Conservation (phyloP, 1,140 invertebrate species). For the Tetragonula clypearis region DNA sequence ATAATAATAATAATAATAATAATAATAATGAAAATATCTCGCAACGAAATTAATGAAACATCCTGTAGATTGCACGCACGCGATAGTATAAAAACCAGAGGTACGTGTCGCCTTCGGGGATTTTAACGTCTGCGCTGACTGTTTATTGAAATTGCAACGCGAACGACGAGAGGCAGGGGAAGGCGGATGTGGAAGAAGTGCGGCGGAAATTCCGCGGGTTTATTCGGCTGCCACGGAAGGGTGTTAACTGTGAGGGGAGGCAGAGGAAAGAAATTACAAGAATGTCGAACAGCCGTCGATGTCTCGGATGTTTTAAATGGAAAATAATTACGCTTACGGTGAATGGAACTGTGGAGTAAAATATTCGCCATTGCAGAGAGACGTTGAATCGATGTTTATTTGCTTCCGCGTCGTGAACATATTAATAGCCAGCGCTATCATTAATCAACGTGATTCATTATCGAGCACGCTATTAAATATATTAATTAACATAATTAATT, state of each 20-base stretch:
- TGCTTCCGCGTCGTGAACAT: too few species aligned
- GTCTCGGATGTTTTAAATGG: background rate
- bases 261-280: background rate
- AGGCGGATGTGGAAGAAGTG: constrained; percentile 3
- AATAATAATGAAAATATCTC: background rate
- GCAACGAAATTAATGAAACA: background rate
- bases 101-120: constrained; percentile 12
- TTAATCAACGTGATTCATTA: constrained; percentile 28
- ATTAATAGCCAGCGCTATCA: background rate
- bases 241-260: background rate
- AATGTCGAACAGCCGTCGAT: background rate
- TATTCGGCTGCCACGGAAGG: background rate
- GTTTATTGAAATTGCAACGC: constrained; percentile 34
- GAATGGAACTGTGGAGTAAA: background rate
- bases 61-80: background rate
- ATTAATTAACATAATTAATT: constrained; percentile 29
- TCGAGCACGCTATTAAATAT: constrained; percentile 21
- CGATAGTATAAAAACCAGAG: background rate
- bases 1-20: too few species aligned
- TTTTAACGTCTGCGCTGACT: constrained; percentile 22
- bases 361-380: background rate
- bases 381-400: background rate
- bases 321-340: background rate
- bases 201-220: constrained; percentile 2
- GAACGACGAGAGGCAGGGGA: background rate